Conservation (phyloP, 2,888 invertebrate species). For the Amorpha juglandis region DNA sequence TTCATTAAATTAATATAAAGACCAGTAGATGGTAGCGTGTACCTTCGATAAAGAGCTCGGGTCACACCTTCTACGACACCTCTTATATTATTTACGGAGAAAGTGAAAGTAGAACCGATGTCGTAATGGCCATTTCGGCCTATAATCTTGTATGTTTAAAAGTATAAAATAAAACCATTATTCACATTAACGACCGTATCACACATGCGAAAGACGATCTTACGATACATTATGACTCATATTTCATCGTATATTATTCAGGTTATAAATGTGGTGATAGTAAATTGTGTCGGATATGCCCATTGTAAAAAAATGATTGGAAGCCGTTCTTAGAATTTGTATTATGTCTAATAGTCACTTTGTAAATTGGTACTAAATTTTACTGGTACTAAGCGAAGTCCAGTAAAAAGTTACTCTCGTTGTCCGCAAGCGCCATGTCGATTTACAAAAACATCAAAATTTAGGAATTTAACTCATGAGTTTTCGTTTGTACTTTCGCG, state of each 20-base stretch:
- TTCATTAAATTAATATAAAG: neutral
- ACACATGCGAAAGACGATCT: neutral
- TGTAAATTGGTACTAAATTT: no score
- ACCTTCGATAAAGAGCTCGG: neutral
- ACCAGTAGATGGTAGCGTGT: neutral
- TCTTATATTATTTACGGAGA: constrained; percentile 2
- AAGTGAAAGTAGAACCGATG: constrained; percentile 1
- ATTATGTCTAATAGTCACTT: neutral
- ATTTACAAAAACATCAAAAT: no score
- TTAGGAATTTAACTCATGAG: no score
- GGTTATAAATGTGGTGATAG: constrained; percentile 21
- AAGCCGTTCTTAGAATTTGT: neutral
- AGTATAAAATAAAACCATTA: constrained; percentile 11
- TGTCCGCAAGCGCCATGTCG: no score
- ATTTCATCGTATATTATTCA: constrained; percentile 17
- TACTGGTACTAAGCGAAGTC: no score
- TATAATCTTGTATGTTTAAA: constrained; percentile 1
- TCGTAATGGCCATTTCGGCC: constrained; percentile 4
- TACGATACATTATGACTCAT: constrained; percentile 1
- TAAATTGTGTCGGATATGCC: constrained; percentile 17
- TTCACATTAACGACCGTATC: constrained; percentile 9
- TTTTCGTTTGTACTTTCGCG: no score
- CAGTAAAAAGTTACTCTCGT: no score
- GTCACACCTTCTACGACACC: neutral
- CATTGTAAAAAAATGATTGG: constrained; percentile 3